Conservation (phyloP, 2,113 vertebrate genomes). For the Chaetorhynchus papuensis region DNA sequence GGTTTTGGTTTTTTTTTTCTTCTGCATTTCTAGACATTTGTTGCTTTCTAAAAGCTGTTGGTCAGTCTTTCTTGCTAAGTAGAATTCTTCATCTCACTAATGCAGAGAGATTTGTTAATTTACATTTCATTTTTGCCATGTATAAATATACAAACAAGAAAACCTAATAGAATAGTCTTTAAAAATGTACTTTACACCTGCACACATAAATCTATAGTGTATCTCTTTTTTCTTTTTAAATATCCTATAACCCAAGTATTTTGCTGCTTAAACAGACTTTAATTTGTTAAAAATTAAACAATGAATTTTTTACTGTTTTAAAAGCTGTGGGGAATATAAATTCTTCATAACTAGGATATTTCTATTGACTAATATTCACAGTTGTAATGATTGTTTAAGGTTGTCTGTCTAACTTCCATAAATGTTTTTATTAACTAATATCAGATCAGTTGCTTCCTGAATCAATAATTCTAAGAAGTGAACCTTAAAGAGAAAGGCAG, state of each 20-base stretch:
- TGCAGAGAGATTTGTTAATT: neutral
- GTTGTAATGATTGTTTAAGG: neutral
- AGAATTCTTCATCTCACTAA: neutral
- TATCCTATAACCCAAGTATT: neutral
- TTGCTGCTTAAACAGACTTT: neutral
- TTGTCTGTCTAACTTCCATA: neutral
- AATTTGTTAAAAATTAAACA: neutral
- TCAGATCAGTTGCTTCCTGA: neutral
- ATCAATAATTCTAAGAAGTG: neutral
- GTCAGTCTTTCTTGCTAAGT: neutral
- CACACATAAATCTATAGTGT: neutral
- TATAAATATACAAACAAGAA: neutral
- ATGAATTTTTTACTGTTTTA: neutral
- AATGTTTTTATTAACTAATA: neutral
- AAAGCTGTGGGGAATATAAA: neutral
- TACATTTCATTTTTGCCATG: neutral
- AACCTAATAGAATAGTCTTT: neutral
- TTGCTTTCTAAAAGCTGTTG: neutral
- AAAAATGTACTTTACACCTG: neutral
- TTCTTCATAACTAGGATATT: neutral
- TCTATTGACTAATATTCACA: neutral
- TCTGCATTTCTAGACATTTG: neutral
- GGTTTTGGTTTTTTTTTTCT: neutral
- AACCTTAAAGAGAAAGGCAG: neutral
- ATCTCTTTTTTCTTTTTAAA: neutral